Evolutionary conservation across 2,888 invertebrate genomes (phyloP).

Genomic region (Campoplex capitator): DNA sequence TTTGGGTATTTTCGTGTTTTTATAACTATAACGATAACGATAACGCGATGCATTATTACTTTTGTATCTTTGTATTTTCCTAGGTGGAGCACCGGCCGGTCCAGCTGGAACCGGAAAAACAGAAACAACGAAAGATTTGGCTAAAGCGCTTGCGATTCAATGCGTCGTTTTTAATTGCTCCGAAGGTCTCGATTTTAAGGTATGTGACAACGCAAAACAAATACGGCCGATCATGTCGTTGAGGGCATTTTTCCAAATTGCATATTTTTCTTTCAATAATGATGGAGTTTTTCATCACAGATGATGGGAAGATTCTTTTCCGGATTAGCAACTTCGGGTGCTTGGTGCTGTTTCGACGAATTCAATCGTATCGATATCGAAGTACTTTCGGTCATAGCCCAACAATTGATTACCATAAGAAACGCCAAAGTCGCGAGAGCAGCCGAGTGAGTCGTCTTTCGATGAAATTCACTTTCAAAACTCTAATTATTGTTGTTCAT

Average conservation of each 20-base stretch:
- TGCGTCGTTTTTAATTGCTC: conserved; percentile 97
- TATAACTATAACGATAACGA: no score
- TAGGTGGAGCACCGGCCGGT: conserved; percentile 95
- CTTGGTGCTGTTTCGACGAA: conserved; percentile 97
- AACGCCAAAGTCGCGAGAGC: conserved; percentile 92
- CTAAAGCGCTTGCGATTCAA: conserved; percentile 94
- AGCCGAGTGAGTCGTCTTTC: conserved; percentile 82
- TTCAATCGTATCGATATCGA: conserved; percentile 96
- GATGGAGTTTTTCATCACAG: conserved; percentile 78
- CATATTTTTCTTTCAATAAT: no score
- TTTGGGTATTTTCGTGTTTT: conserved; percentile 85
- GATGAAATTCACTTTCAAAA: conserved; percentile 6
- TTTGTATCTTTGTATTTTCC: conserved; percentile 20
- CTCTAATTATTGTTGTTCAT: no score
- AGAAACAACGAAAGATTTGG: conserved; percentile 95
- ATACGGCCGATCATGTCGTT: no score
- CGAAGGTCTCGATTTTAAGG: conserved; percentile 89
- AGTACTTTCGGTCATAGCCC: conserved; percentile 95
- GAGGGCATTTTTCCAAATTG: no score
- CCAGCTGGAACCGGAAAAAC: conserved; percentile 96
- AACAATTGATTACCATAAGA: conserved; percentile 94
- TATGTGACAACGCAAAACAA: conserved; percentile 66
- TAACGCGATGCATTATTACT: no score
- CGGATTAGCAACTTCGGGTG: conserved; percentile 95
- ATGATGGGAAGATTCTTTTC: conserved; percentile 97